Base-by-base conservation (phyloP, 1,140 invertebrate species). In the Drosophila sp. region DNA sequence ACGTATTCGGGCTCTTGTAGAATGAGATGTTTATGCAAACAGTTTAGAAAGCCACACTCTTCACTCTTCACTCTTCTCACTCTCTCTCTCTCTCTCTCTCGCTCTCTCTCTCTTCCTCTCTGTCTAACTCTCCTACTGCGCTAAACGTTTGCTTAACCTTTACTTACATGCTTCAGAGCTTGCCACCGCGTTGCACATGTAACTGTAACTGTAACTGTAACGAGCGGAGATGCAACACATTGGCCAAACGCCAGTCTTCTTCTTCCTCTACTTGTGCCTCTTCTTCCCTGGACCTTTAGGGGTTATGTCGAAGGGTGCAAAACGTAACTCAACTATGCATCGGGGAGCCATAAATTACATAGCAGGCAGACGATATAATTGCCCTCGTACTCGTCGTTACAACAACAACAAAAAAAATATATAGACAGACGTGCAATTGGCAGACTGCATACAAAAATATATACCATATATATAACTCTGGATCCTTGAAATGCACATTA, bases 71-170 rank as follows among this genome's bases (percentile, higher is more conserved):
- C 25, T 11, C 27, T 4, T 0, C 9, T n/a, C n/a, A n/a, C n/a
- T 32, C 14, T 11, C 16, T 21, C 43, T 9, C n/a, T 1, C 38
- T 14, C 7, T 46, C n/a, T 32, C 9, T 9, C 21, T 21, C 18
- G n/a, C 54, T 43, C n/a, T 25, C 56, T 38, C n/a, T 6, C 14
- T 27, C 48, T 18, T 29, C 48, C 8, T 25, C 11, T 27, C 3
- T n/a, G 14, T 9, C 5, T 14, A 2, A 4, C 4, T 7, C 7
- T 29, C 16, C 25, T n/a, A n/a, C 2, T 4, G 0, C n/a, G 82
- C 71, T 87, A 87, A 86, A 87, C 81, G 74, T 65, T 78, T 65
- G 69, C 74, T 86, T 80, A 84, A 75, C 81, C 73, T 84, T 72
- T 79, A 73, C 76, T 83, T 84, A 74, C 51, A 64, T 54, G 67